Evolutionary conservation across 2,113 vertebrate genomes (phyloP), one percentile per base, ranked within the genome.

Genomic region (Pogona vitticeps): DNA sequence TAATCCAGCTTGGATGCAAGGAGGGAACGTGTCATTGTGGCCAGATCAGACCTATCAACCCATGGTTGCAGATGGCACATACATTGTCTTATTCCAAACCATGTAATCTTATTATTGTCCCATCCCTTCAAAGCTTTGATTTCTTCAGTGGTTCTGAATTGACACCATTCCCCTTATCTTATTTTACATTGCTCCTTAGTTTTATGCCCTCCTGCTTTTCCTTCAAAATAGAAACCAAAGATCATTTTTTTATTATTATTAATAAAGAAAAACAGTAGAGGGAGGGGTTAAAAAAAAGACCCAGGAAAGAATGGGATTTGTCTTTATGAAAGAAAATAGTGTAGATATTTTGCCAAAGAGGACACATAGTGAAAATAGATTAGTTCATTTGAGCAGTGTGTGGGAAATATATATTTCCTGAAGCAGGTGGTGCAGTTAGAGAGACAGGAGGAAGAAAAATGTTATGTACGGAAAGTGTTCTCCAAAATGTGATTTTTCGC

Each of bases 291-390:
- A 91, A 91, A 94, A n/a, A 91, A 90, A 94, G 61, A 61, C 68
- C 56, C 56, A 28, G 84, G 94, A 94, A 95, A 93, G 88, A 94
- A 94, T 33, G 88, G 89, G 94, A 97, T 97, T 96, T 96, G 92
- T 97, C 95, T 97, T 96, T 96, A 96, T 96, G 94, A 96, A 96
- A 95, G 93, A 93, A 96, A 97, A 96, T 94, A 95, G 92, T 95
- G 94, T 91, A 96, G 95, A 95, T 96, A 96, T 96, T 97, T 96
- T 95, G 93, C 96, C 95, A 96, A 96, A 96, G 95, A 96, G 83
- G 95, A 96, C 95, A 97, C 91, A 96, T 94, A 97, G 96, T 96
- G 96, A 96, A 97, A 97, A 97, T 94, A 95, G 95, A 97, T 97
- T 96, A 96, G 95, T 96, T 96, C 96, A 96, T 96, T 96, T 97